phyloP scores from a whole-genome alignment of 1,140 invertebrate species.

The Latrodectus geometricus region DNA sequence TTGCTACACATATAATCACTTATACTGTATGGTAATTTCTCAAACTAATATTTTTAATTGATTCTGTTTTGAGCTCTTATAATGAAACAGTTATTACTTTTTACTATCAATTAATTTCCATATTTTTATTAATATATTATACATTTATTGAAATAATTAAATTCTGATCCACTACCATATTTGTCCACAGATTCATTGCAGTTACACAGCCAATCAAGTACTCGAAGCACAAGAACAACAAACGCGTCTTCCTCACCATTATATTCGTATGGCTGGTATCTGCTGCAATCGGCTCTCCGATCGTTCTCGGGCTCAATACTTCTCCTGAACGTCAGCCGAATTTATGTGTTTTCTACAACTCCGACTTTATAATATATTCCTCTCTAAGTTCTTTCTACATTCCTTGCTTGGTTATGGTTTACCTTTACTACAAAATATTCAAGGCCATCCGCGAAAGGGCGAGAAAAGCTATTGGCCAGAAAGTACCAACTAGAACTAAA shows the following conservation, averaged over 20 bases:
- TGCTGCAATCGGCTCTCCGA: conserved; percentile 93
- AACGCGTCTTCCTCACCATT: conserved; percentile 94
- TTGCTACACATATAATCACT: too few relatives aligned
- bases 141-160: too few relatives aligned
- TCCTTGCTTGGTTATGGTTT: conserved; percentile 98
- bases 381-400: conserved; percentile 99
- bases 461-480: conserved; percentile 4
- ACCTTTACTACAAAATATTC: conserved; percentile 98
- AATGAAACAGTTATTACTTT: too few relatives aligned
- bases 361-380: conserved; percentile 97
- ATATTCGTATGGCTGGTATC: conserved; percentile 96
- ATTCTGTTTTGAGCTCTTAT: too few relatives aligned
- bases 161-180: neutral
- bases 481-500: neutral
- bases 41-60: too few relatives aligned
- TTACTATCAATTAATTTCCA: too few relatives aligned
- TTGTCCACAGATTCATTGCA: conserved; percentile 90
- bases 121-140: too few relatives aligned
- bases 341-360: conserved; percentile 94
- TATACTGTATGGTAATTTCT: too few relatives aligned
- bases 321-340: conserved; percentile 67
- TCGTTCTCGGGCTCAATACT: conserved; percentile 94
- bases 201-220: conserved; percentile 99
- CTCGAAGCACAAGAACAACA: conserved; percentile 94
- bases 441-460: conserved; percentile 72